phyloP scores from a whole-genome alignment of 2,113 vertebrate genomes.

The Emydura subglobosa region DNA sequence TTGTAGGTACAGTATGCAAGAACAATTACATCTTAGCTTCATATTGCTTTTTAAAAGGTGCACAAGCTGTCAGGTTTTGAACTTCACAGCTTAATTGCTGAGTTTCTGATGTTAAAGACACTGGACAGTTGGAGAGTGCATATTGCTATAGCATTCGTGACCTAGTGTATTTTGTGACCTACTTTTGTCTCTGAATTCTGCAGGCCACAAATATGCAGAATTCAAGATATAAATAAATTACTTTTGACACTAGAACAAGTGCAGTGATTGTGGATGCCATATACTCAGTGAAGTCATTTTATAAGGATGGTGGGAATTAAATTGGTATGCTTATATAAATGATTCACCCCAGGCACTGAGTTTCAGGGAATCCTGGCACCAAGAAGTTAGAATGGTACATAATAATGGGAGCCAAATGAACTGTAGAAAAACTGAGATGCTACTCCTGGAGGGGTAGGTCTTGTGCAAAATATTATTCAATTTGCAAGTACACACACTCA shows the following conservation, averaged over 20 bases:
- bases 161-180: constrained; percentile 39
- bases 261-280: neutral
- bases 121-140: neutral
- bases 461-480: neutral
- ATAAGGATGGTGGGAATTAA: neutral
- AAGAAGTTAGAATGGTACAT: neutral
- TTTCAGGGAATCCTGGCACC: neutral
- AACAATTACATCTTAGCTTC: neutral
- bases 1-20: accelerated
- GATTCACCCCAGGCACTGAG: neutral
- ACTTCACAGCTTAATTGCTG: neutral
- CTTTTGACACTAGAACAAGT: constrained; percentile 33
- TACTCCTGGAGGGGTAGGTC: neutral
- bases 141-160: neutral
- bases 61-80: neutral
- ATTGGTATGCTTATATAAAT: neutral
- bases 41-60: neutral
- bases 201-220: constrained; percentile 19
- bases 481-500: neutral
- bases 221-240: constrained; percentile 5
- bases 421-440: neutral
- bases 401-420: neutral
- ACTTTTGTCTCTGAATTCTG: constrained; percentile 34
- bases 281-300: neutral
- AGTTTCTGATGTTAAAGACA: neutral